Evolutionary conservation across 2,888 invertebrate species (phyloP).

Genomic region (Hetaerina titia): DNA sequence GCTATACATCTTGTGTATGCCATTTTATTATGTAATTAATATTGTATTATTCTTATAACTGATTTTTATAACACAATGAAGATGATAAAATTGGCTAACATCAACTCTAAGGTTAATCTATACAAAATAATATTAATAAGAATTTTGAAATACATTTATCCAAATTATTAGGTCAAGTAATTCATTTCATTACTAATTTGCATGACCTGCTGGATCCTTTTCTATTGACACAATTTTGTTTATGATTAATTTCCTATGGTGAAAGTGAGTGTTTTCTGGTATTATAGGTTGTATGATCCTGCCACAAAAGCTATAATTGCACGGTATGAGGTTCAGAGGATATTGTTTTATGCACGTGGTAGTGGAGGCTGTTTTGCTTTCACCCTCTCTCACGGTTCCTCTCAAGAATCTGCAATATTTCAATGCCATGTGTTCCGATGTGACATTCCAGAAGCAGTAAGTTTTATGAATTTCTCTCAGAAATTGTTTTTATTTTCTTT

Average conservation of each 20-base stretch:
- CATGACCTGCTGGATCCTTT: not conserved
- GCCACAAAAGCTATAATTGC: slow-evolving; percentile 89
- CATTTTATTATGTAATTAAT: too few species aligned
- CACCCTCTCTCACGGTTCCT: slow-evolving; percentile 97
- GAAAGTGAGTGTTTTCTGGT: slow-evolving; percentile 66
- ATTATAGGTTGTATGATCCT: slow-evolving; percentile 87
- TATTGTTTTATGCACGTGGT: slow-evolving; percentile 96
- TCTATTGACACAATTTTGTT: not conserved
- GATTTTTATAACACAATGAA: too few species aligned
- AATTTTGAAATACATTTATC: too few species aligned
- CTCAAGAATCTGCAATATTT: slow-evolving; percentile 92
- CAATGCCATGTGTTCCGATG: slow-evolving; percentile 99
- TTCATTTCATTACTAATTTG: not conserved
- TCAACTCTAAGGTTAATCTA: too few species aligned
- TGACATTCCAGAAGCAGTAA: slow-evolving; percentile 95
- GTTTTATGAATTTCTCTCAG: slow-evolving; percentile 72
- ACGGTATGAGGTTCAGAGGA: slow-evolving; percentile 93
- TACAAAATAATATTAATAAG: too few species aligned
- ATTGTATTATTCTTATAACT: too few species aligned
- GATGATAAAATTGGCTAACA: too few species aligned
- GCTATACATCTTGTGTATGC: too few species aligned
- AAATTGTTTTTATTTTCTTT: slow-evolving; percentile 68
- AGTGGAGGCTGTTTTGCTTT: slow-evolving; percentile 96
- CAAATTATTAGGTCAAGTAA: too few species aligned
- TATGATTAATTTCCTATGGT: not conserved